A percentile compares a stretch with the other conserved stretches of the same genome.
Conservation (phyloP, 2,797 vertebrate species). For the Darevskia mixta region DNA sequence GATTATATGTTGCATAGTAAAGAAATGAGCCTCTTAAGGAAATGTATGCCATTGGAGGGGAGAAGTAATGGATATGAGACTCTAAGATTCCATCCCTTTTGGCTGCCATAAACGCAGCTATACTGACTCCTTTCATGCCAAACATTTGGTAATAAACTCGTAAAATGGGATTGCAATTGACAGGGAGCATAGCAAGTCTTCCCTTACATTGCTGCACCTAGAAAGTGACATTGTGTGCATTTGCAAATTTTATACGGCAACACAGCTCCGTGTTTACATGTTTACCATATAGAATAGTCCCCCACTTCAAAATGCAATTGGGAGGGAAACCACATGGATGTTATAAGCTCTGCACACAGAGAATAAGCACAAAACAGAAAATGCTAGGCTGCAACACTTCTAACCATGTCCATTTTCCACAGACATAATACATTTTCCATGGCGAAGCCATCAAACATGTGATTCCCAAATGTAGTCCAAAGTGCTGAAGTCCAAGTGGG, state of each 20-base stretch:
- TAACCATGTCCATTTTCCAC: background rate
- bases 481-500: background rate
- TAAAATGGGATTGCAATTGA: background rate
- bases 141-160: background rate
- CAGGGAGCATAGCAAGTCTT: background rate
- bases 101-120: background rate
- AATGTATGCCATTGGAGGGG: background rate
- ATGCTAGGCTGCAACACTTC: background rate
- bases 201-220: background rate
- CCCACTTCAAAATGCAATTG: background rate
- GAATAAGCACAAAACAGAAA: background rate
- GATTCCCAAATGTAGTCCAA: background rate
- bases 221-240: background rate
- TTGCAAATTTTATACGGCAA: background rate
- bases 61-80: background rate
- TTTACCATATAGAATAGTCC: too few species aligned
- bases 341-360: background rate
- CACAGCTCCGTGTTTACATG: background rate
- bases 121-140: background rate
- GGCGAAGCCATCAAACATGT: background rate
- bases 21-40: background rate
- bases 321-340: background rate
- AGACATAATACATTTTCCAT: background rate
- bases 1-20: background rate
- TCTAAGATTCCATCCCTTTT: background rate